phyloP scores from a whole-genome alignment of 2,888 invertebrate genomes.

The Heteromurus nitidus region DNA sequence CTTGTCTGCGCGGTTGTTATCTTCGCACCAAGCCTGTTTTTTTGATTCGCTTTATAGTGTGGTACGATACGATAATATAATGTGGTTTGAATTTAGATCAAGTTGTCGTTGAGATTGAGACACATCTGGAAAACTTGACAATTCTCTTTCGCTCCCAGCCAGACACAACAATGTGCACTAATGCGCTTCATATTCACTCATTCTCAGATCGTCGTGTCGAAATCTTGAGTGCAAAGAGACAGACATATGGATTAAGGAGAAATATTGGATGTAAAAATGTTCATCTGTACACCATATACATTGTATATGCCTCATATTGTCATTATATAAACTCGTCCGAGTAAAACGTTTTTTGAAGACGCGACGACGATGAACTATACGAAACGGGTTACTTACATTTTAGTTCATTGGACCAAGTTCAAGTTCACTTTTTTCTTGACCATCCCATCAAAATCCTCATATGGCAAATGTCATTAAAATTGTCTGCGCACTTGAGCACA shows the following conservation, averaged over 20 bases:
- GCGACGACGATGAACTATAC: neutral
- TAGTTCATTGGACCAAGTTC: constrained; percentile 53
- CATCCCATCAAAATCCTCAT: constrained; percentile 44
- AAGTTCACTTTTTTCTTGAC: constrained; percentile 57
- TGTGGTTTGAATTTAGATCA: constrained; percentile 35
- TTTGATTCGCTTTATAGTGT: neutral
- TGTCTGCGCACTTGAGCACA: constrained; percentile 22
- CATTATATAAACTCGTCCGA: no score
- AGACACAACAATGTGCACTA: constrained; percentile 9
- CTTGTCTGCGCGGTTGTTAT: constrained; percentile 1
- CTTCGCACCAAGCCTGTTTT: constrained; percentile 50
- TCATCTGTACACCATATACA: no score
- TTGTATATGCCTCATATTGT: no score
- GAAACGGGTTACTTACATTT: constrained; percentile 37
- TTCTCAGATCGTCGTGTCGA: neutral
- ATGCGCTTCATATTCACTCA: neutral
- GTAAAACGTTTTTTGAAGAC: no score
- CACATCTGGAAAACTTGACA: constrained; percentile 57
- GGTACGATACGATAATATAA: neutral
- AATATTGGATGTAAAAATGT: no score
- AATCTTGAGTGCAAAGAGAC: neutral
- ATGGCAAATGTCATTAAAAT: constrained; percentile 52
- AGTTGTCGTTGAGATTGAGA: constrained; percentile 52
- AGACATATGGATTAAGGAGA: neutral
- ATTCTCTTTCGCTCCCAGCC: neutral